Evolutionary conservation across 2,797 vertebrate species (phyloP), one percentile per base, ranked within the genome.

Genomic region (Miichthys miiuy): DNA sequence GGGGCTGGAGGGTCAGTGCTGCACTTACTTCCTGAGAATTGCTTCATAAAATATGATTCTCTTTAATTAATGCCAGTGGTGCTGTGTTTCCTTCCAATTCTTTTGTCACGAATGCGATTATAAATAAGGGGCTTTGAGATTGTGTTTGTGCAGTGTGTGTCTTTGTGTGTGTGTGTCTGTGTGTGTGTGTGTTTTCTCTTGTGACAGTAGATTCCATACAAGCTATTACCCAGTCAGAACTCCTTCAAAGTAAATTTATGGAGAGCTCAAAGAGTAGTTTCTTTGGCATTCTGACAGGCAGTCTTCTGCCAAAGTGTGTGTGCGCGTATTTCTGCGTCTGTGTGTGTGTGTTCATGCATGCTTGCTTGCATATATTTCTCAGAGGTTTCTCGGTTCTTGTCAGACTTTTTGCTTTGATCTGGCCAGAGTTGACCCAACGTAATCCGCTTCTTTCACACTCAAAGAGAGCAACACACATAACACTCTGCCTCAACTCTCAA

Each of bases 21-120:
- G 94, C 93, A 95, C 93, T 94, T 94, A 94, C 90, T 94, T 95
- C 93, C 90, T 94, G 93, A 95, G 91, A 96, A 95, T 91, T 96
- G 94, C 93, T 96, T 95, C 94, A 95, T 96, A 95, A 95, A 96
- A 94, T 94, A 94, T 95, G 91, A 94, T 93, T 95, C 91, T 95
- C 93, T 95, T 95, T 93, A 94, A 95, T 94, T 91, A 92, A 92
- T 55, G 79, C 73, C 86, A 69, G 88, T 94, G 85, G 89, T 93
- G 88, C 87, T 91, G 92, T 95, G 91, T 92, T 85, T 91, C 87
- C 87, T 94, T 89, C 85, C 65, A 69, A 21, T 88, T 74, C 71
- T 81, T 81, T 76, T 86, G 71, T 78, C 77, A 73, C 42, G 17
- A 87, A 72, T 81, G 71, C 16, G 18, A 77, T 81, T 83, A 65